phyloP scores from a whole-genome alignment of 2,888 invertebrate species.

The Zygaena filipendulae region DNA sequence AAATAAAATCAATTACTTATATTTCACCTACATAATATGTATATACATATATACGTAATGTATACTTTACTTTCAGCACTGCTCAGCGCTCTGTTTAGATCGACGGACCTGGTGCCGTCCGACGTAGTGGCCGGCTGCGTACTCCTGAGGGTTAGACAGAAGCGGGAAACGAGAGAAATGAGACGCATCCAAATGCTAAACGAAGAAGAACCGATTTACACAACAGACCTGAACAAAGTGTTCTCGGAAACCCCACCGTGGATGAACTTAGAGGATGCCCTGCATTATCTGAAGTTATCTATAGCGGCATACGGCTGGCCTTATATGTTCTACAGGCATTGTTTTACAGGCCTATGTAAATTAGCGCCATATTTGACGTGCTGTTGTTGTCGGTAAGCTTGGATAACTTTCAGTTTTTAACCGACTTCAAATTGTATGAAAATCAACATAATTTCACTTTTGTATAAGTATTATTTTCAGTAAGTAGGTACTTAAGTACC shows the following conservation, averaged over 20 bases:
- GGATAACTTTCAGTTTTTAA: conserved; percentile 4
- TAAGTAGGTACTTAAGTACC: too few relatives aligned
- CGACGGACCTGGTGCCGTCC: conserved; percentile 87
- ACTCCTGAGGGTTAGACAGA: conserved; percentile 81
- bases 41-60: too few relatives aligned
- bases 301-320: conserved; percentile 92
- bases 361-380: conserved; percentile 76
- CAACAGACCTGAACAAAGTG: conserved; percentile 68
- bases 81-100: conserved; percentile 82
- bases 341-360: conserved; percentile 79
- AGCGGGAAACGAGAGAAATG: conserved; percentile 77
- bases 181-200: conserved; percentile 72
- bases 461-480: too few relatives aligned
- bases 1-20: too few relatives aligned
- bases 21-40: too few relatives aligned
- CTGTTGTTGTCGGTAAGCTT: conserved; percentile 78
- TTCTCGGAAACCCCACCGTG: conserved; percentile 77
- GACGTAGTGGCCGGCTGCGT: conserved; percentile 90
- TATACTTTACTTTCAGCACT: conserved; percentile 75
- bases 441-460: too few relatives aligned
- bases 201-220: conserved; percentile 75
- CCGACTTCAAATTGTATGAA: conserved; percentile 4
- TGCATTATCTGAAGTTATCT: conserved; percentile 82
- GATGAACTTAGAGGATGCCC: conserved; percentile 83
- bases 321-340: conserved; percentile 81